Percentiles rank a stretch among this genome's conserved stretches.
Evolutionary conservation across 2,113 vertebrate genomes (phyloP).

Genomic region (Actenoides hombroni): DNA sequence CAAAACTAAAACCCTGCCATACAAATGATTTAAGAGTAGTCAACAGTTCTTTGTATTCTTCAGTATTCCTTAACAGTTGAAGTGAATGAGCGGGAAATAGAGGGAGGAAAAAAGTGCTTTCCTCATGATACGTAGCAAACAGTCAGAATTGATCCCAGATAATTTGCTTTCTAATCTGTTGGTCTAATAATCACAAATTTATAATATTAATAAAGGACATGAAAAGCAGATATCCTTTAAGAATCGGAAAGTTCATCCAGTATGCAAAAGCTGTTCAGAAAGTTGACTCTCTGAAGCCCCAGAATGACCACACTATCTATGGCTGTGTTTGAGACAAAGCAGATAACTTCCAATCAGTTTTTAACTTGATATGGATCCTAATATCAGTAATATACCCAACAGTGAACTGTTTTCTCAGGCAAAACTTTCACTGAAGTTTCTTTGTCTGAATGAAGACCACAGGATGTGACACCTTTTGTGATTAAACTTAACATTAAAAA

Average conservation of each 20-base stretch:
- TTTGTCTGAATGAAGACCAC: neutral
- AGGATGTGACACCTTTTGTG: neutral
- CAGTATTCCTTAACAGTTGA: neutral
- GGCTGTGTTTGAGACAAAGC: neutral
- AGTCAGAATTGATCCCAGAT: neutral
- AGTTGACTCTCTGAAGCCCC: neutral
- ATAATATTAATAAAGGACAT: neutral
- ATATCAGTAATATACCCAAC: neutral
- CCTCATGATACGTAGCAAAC: neutral
- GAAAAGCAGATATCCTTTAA: neutral
- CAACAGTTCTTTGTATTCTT: neutral
- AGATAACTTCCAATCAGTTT: neutral
- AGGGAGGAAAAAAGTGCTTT: neutral
- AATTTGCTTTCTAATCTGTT: neutral
- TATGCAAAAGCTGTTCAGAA: neutral
- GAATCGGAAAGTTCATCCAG: neutral
- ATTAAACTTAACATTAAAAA: neutral
- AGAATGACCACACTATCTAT: neutral
- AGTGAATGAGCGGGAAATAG: neutral
- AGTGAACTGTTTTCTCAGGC: neutral
- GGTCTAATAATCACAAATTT: neutral
- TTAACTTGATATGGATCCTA: neutral
- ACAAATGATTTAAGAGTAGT: neutral
- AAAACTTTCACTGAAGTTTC: neutral
- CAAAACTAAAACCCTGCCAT: neutral